Evolutionary conservation across 2,797 vertebrate species (phyloP).

Genomic region (Hephaestus fuliginosus): DNA sequence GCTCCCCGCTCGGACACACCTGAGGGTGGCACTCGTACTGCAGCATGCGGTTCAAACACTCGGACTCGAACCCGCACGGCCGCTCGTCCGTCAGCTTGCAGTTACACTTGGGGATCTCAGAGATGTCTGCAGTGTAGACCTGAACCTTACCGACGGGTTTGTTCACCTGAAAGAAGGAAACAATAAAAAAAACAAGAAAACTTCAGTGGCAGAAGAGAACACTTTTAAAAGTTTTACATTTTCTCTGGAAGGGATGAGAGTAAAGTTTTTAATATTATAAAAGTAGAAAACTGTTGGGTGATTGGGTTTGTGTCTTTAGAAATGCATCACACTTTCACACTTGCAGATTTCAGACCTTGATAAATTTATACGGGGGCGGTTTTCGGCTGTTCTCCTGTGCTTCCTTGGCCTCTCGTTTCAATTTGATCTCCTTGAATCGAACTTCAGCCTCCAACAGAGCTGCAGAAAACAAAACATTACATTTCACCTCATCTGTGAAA

Average conservation of each 20-base stretch:
- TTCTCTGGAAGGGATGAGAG: not conserved
- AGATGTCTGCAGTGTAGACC: conserved; percentile 95
- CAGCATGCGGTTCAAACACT: conserved; percentile 98
- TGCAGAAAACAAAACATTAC: conserved; percentile 63
- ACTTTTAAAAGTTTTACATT: not conserved
- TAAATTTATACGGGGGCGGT: conserved; percentile 96
- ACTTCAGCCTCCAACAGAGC: conserved; percentile 94
- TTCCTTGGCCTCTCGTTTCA: conserved; percentile 94
- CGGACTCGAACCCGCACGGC: conserved; percentile 95
- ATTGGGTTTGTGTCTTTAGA: not conserved
- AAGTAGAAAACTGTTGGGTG: not conserved
- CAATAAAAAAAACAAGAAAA: not conserved
- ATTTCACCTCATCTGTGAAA: not conserved
- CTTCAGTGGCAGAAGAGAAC: not conserved
- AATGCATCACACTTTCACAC: not conserved
- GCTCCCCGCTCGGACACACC: conserved; percentile 92
- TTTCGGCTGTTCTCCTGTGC: conserved; percentile 95
- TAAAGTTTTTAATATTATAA: no score
- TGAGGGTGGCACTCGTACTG: conserved; percentile 99
- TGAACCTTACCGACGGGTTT: conserved; percentile 95
- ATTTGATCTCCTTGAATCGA: conserved; percentile 93
- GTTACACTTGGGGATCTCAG: conserved; percentile 98
- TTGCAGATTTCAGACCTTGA: conserved; percentile 86
- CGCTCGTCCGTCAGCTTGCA: conserved; percentile 94
- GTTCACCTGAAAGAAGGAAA: conserved; percentile 88